phyloP scores from a whole-genome alignment of 2,113 vertebrate genomes.

The Macaca fascicularis region DNA sequence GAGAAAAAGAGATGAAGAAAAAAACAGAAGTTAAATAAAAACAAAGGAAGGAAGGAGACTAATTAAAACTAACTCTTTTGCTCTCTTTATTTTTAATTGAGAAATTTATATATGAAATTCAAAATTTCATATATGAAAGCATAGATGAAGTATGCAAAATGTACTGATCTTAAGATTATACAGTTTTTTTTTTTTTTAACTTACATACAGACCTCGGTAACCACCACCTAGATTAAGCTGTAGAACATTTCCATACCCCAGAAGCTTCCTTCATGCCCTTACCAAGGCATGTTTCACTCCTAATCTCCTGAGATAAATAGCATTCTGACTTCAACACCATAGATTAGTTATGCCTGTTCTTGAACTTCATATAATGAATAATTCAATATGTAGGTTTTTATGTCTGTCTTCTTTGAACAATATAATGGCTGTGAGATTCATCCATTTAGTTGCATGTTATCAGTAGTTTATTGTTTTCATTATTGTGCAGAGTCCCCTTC shows the following conservation, averaged over 20 bases:
- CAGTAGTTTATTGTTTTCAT: not conserved
- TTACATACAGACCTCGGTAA: not conserved
- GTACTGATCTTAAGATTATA: not conserved
- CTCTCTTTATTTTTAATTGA: not conserved
- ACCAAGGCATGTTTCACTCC: not conserved
- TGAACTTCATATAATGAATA: not conserved
- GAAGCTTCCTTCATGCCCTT: not conserved
- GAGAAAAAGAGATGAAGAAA: not conserved
- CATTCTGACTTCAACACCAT: not conserved
- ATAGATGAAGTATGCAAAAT: not conserved
- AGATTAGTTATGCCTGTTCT: not conserved
- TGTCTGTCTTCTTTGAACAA: not conserved
- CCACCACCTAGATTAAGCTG: not conserved
- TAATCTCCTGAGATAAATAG: not conserved
- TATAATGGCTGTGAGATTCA: not conserved
- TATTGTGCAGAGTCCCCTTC: not conserved
- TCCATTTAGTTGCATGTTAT: not conserved
- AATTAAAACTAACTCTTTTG: not conserved
- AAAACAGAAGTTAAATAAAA: not conserved
- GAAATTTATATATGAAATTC: not conserved
- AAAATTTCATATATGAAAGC: not conserved
- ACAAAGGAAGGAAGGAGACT: not conserved
- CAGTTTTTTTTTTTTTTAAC: not conserved
- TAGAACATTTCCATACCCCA: not conserved
- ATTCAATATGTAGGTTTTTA: not conserved